Percentiles rank a stretch among this genome's conserved stretches.
These are phyloP conservation scores for Chymomyza procnemis DNA, from an alignment of 2,888 invertebrate species.

Conservation along the genomic window DNA sequence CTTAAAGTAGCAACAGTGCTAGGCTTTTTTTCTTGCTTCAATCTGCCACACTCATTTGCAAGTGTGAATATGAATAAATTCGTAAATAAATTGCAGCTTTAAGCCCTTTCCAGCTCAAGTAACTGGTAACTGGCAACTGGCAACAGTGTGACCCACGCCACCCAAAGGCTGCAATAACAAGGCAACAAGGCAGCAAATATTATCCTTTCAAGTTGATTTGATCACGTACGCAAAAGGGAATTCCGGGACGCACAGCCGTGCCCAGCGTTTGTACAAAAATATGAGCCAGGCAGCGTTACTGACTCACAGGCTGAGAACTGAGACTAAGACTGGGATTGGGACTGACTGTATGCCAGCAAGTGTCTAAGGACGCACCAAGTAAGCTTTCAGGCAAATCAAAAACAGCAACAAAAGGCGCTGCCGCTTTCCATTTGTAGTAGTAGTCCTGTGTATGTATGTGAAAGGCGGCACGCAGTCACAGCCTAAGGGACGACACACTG, in stretches of 20 bases:
- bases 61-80: conserved; percentile 74
- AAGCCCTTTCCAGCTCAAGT: conserved; percentile 41
- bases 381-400: conserved; percentile 75
- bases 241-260: conserved; percentile 67
- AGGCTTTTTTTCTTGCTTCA: background rate
- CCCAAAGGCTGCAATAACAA: conserved; percentile 51
- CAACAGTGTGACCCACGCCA: conserved; percentile 10
- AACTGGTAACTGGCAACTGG: background rate
- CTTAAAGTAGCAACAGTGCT: conserved; percentile 21
- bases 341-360: background rate
- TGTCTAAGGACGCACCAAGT: conserved; percentile 25
- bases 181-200: conserved; percentile 68
- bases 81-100: conserved; percentile 71
- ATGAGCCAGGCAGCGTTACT: conserved; percentile 39
- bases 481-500: conserved; percentile 72
- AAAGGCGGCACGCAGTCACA: conserved; percentile 36
- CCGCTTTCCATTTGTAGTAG: background rate
- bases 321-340: background rate
- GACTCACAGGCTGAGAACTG: conserved; percentile 6
- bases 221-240: conserved; percentile 78
- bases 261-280: conserved; percentile 44
- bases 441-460: conserved; percentile 19
- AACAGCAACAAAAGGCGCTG: conserved; percentile 61
- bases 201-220: conserved; percentile 79
- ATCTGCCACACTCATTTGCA: conserved; percentile 56